Percentiles rank a stretch among this genome's conserved stretches.
These are phyloP conservation scores for Rhorus exstirpatorius DNA, from an alignment of 2,888 invertebrate genomes.

Conservation along the genomic window DNA sequence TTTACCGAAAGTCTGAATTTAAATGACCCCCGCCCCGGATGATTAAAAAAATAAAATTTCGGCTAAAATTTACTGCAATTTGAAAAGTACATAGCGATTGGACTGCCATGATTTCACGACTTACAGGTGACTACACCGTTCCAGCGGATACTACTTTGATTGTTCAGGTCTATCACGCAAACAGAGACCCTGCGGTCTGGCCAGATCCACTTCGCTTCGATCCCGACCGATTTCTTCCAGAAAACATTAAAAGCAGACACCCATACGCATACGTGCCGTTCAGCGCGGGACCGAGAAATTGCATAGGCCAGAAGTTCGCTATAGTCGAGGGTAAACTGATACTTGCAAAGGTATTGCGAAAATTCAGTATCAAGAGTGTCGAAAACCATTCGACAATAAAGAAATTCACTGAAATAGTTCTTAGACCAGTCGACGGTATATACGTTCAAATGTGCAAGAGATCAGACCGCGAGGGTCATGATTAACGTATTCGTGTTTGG, in stretches of 20 bases:
- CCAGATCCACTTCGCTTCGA: constrained; percentile 86
- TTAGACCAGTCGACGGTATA: constrained; percentile 73
- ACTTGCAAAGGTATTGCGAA: constrained; percentile 74
- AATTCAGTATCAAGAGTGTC: constrained; percentile 77
- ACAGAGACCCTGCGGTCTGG: constrained; percentile 86
- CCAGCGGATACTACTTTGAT: constrained; percentile 85
- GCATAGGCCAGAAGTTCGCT: constrained; percentile 80
- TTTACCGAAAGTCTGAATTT: too few relatives aligned
- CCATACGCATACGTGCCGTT: constrained; percentile 82
- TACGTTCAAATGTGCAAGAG: constrained; percentile 52
- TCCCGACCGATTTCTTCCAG: constrained; percentile 85
- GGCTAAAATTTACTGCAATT: too few relatives aligned
- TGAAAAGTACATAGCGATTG: too few relatives aligned
- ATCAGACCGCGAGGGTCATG: neutral
- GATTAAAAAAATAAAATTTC: too few relatives aligned
- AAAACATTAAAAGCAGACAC: constrained; percentile 79
- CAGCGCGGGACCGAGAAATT: constrained; percentile 82
- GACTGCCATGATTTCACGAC: neutral
- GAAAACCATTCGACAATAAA: constrained; percentile 72
- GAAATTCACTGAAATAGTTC: constrained; percentile 69
- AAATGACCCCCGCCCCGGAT: too few relatives aligned
- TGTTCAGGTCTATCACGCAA: constrained; percentile 85
- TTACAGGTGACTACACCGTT: constrained; percentile 82
- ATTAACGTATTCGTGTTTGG: too few relatives aligned
- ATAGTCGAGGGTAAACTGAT: constrained; percentile 76